These are phyloP conservation scores for Pionites leucogaster DNA, from an alignment of 2,113 vertebrate genomes.

Conservation along the genomic window DNA sequence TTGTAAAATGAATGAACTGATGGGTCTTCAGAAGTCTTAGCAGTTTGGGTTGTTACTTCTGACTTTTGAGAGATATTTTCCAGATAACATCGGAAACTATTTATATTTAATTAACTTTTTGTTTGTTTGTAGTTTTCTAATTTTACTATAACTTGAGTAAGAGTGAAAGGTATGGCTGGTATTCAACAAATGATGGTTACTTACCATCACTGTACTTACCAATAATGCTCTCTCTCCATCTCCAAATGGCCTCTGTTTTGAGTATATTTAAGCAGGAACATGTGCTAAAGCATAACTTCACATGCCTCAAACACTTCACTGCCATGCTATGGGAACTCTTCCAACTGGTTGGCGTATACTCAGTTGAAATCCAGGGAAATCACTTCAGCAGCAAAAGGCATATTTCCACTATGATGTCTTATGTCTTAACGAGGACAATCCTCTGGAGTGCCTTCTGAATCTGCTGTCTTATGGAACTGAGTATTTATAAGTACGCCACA, in stretches of 20 bases:
- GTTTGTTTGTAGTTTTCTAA: background rate
- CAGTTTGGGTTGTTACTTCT: background rate
- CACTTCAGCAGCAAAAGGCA: background rate
- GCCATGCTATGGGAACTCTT: conserved; percentile 15
- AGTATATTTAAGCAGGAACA: background rate
- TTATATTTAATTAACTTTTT: background rate
- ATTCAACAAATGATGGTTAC: background rate
- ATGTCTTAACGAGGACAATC: background rate
- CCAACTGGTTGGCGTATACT: background rate
- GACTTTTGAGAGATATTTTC: background rate
- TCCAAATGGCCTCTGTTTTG: background rate
- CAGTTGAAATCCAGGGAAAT: conserved; percentile 28
- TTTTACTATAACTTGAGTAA: background rate
- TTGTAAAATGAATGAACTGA: background rate
- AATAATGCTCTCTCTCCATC: background rate
- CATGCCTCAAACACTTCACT: conserved; percentile 1
- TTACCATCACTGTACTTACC: background rate
- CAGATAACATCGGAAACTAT: background rate
- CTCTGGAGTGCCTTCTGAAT: background rate
- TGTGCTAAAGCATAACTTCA: background rate
- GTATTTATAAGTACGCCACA: background rate
- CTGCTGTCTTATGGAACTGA: background rate
- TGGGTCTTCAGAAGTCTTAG: background rate
- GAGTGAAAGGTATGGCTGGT: background rate
- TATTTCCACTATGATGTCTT: background rate